phyloP scores from a whole-genome alignment of 2,888 invertebrate species.

The Oxytorus armatus region DNA sequence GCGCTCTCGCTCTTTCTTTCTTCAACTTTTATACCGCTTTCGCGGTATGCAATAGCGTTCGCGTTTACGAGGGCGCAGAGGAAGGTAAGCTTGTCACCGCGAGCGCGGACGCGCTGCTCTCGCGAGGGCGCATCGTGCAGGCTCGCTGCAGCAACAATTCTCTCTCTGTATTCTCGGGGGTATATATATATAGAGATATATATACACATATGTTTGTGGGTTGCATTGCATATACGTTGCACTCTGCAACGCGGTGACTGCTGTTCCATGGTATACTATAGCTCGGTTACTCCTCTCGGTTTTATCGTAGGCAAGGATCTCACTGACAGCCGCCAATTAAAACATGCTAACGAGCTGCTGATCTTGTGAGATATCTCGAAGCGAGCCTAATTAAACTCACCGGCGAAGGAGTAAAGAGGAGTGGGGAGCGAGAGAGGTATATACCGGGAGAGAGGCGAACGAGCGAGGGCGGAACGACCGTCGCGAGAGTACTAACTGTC shows the following conservation, averaged over 20 bases:
- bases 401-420: conserved; percentile 68
- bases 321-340: conserved; percentile 84
- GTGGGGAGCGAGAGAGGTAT: conserved; percentile 63
- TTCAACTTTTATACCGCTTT: conserved; percentile 52
- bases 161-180: conserved; percentile 26
- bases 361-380: conserved; percentile 81
- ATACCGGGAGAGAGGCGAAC: conserved; percentile 36
- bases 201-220: conserved; percentile 32
- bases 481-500: conserved; percentile 36
- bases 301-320: conserved; percentile 81
- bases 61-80: conserved; percentile 55
- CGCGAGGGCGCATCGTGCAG: conserved; percentile 47
- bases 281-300: conserved; percentile 57
- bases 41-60: conserved; percentile 46
- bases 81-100: conserved; percentile 79
- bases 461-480: conserved; percentile 63
- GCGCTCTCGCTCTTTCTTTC: conserved; percentile 44
- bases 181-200: no score
- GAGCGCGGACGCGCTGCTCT: conserved; percentile 25
- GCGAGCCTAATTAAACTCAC: conserved; percentile 82
- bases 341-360: conserved; percentile 84
- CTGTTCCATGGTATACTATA: conserved; percentile 53
- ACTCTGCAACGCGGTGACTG: conserved; percentile 51
- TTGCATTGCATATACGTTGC: conserved; percentile 54
- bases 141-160: conserved; percentile 56